These are phyloP conservation scores for Chaetodon auriga DNA, from an alignment of 2,113 vertebrate genomes.

Conservation along the genomic window DNA sequence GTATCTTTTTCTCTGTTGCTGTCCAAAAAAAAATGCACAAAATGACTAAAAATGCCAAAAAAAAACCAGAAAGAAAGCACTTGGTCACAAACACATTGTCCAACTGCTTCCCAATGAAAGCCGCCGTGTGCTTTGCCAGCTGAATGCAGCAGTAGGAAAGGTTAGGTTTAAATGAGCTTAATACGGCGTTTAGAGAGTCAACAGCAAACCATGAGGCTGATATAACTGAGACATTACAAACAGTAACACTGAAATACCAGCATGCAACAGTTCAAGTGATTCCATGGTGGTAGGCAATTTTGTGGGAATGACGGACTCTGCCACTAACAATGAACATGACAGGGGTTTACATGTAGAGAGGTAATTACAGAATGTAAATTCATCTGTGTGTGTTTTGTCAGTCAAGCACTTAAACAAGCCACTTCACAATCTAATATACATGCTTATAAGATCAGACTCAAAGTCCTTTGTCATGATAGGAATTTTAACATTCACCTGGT, in stretches of 20 bases:
- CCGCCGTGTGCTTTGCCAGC: not conserved
- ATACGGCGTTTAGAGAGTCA: not conserved
- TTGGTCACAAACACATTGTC: not conserved
- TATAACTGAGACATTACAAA: too few species aligned
- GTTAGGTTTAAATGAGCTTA: not conserved
- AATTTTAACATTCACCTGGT: not conserved
- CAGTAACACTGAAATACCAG: not conserved
- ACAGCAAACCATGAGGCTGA: not conserved
- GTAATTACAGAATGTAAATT: not conserved
- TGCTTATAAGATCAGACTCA: not conserved
- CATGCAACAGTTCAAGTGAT: not conserved
- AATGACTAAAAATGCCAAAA: not conserved
- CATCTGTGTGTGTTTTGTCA: not conserved
- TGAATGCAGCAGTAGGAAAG: not conserved
- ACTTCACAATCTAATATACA: not conserved
- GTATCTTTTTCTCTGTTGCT: not conserved
- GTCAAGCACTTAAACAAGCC: not conserved
- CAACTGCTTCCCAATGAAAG: not conserved
- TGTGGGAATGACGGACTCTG: not conserved
- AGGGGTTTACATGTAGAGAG: not conserved
- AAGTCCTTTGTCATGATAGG: not conserved
- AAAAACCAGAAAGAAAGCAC: too few species aligned
- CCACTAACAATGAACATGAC: not conserved
- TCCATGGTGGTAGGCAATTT: not conserved
- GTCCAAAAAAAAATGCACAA: not conserved